Conservation (phyloP, 53 echinoderm and acorn worm genomes). For the Holothuria leucospilota region DNA sequence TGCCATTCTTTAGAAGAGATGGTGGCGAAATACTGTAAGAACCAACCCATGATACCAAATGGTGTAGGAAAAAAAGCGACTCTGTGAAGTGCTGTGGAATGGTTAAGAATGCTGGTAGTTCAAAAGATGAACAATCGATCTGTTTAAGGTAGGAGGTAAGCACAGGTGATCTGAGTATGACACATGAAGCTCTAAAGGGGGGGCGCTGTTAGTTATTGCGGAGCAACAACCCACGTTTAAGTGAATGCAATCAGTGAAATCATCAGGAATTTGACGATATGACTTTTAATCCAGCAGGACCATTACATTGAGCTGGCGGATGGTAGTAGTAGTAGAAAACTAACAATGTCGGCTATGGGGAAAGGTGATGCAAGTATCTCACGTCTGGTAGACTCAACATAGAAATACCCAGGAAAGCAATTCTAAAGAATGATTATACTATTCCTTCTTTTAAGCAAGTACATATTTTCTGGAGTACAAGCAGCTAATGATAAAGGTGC, state of each 20-base stretch:
- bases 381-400: constrained; percentile 10
- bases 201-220: constrained; percentile 46
- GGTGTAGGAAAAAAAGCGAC: constrained; percentile 2
- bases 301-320: constrained; percentile 54
- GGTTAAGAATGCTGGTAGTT: too few relatives aligned
- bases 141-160: constrained; percentile 18
- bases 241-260: constrained; percentile 27
- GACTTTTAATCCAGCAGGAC: constrained; percentile 25
- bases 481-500: constrained; percentile 43
- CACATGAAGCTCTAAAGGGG: constrained; percentile 20
- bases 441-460: constrained; percentile 36
- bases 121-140: background rate
- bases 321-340: constrained; percentile 41
- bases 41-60: background rate
- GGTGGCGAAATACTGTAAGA: constrained; percentile 16
- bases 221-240: constrained; percentile 49
- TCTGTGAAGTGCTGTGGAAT: background rate
- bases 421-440: constrained; percentile 39
- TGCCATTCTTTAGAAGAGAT: background rate
- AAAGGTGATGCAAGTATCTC: constrained; percentile 23
- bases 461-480: constrained; percentile 47
- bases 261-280: constrained; percentile 30
- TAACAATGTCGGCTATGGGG: constrained; percentile 24
- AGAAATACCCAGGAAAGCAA: background rate
- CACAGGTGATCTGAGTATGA: background rate